Evolutionary conservation across 2,888 invertebrate species (phyloP).

Genomic region (Heliconius sara): DNA sequence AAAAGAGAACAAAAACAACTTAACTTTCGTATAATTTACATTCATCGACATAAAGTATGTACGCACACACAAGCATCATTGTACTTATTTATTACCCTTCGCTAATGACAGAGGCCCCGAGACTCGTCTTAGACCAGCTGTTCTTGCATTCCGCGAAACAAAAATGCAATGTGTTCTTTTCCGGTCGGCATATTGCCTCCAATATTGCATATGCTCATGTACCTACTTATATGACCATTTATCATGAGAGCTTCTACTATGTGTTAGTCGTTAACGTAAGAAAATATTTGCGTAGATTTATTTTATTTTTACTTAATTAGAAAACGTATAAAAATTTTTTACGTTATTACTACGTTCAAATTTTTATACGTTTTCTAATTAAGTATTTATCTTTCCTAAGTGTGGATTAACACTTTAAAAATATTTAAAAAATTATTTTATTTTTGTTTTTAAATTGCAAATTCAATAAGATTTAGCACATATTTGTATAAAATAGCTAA

Average conservation of each 20-base stretch:
- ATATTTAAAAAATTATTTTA: no score
- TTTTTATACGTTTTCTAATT: no score
- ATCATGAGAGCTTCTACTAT: constrained; percentile 13
- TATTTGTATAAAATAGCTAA: no score
- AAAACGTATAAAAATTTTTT: no score
- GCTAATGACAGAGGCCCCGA: constrained; percentile 20
- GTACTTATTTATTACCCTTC: constrained; percentile 25
- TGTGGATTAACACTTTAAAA: no score
- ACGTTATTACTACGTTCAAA: no score
- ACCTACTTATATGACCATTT: constrained; percentile 25
- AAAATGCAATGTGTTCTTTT: constrained; percentile 30
- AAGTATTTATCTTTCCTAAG: no score
- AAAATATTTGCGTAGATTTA: no score
- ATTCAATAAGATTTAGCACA: no score
- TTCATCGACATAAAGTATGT: constrained; percentile 16
- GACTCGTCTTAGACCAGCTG: constrained; percentile 21
- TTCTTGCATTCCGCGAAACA: constrained; percentile 31
- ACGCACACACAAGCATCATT: constrained; percentile 22
- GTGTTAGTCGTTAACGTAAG: background rate
- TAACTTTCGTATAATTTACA: constrained; percentile 5
- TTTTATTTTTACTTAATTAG: background rate
- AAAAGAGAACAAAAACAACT: background rate
- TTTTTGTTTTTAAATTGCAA: no score
- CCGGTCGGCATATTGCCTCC: constrained; percentile 26
- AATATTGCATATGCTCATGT: constrained; percentile 30